phyloP scores from a whole-genome alignment of 2,888 invertebrate species.

The Melanotus villosus region DNA sequence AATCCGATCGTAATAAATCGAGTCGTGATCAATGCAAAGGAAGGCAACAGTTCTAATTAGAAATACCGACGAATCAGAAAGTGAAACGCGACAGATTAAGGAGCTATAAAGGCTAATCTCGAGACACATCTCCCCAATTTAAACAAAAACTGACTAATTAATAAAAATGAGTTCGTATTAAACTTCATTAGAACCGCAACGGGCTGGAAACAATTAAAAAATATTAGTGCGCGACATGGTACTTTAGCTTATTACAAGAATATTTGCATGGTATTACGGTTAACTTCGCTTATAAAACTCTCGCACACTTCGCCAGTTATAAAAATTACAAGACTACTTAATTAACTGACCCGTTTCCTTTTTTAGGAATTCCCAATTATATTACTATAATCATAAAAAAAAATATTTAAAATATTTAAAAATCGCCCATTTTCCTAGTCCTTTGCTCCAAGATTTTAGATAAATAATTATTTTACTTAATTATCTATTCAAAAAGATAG shows the following conservation, averaged over 20 bases:
- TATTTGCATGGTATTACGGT: constrained; percentile 23
- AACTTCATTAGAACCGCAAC: constrained; percentile 47
- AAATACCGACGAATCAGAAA: constrained; percentile 36
- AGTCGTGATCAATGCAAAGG: constrained; percentile 31
- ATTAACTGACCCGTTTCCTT: no score
- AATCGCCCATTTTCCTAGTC: no score
- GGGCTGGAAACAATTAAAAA: constrained; percentile 45
- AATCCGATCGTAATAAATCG: constrained; percentile 32
- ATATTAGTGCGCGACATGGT: constrained; percentile 29
- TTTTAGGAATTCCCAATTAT: no score
- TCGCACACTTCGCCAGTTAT: neutral
- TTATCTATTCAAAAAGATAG: no score
- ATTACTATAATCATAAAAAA: no score
- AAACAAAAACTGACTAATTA: constrained; percentile 44
- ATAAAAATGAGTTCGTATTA: constrained; percentile 44
- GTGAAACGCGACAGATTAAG: constrained; percentile 37
- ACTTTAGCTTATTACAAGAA: constrained; percentile 16
- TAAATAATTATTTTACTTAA: no score
- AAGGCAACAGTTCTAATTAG: constrained; percentile 37
- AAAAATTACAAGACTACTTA: neutral
- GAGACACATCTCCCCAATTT: constrained; percentile 43
- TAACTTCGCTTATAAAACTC: neutral
- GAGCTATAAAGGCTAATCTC: constrained; percentile 39
- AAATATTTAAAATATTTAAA: no score
- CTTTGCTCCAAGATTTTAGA: no score